Conservation (phyloP, 2,113 vertebrate genomes). For the Hylia prasina region DNA sequence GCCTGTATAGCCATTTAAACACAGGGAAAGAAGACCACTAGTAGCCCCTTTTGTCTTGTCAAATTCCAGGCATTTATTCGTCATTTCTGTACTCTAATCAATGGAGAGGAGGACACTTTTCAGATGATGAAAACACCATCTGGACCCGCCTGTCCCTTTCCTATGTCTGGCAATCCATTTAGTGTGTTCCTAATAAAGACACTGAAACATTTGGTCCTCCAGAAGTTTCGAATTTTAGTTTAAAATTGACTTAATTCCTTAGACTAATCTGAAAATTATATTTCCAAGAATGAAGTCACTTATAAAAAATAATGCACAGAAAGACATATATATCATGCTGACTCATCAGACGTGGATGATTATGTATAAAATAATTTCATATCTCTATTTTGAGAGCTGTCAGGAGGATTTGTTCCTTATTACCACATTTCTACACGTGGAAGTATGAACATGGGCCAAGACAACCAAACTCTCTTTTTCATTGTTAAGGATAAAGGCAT, state of each 20-base stretch:
- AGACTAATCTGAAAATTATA: not conserved
- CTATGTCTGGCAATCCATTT: not conserved
- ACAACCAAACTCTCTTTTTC: not conserved
- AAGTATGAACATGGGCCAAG: not conserved
- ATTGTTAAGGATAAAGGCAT: not conserved
- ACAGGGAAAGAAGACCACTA: not conserved
- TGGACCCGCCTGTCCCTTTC: not conserved
- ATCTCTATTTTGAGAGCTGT: not conserved
- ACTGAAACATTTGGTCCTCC: not conserved
- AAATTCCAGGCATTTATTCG: not conserved
- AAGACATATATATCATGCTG: not conserved
- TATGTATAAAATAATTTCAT: not conserved
- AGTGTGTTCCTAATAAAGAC: not conserved
- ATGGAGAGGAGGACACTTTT: not conserved
- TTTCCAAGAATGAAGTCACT: not conserved
- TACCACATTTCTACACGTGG: accelerated
- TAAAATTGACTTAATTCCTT: not conserved
- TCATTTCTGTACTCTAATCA: not conserved
- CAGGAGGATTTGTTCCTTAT: not conserved
- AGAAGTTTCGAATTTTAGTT: not conserved
- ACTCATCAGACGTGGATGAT: not conserved
- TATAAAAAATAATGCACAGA: not conserved
- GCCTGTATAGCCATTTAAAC: not conserved
- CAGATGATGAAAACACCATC: not conserved
- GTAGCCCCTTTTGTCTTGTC: not conserved